These are phyloP conservation scores for Brevimyrus niger DNA, from an alignment of 2,113 vertebrate genomes.

Conservation along the genomic window DNA sequence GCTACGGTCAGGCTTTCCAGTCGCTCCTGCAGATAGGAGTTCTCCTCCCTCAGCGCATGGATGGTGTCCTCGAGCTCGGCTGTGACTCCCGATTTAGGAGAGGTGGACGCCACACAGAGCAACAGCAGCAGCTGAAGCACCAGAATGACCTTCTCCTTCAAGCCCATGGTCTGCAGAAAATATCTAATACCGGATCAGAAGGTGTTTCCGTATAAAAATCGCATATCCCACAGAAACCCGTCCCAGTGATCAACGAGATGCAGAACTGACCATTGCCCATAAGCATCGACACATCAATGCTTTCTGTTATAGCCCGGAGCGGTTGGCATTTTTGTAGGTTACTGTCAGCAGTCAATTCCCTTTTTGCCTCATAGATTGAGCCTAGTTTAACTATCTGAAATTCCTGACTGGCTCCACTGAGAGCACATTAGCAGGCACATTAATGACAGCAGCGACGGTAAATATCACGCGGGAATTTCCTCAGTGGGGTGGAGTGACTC, in stretches of 20 bases:
- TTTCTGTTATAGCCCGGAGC: not conserved
- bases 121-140: constrained; percentile 9
- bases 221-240: not conserved
- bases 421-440: not conserved
- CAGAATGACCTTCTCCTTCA: constrained; percentile 15
- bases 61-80: constrained; percentile 60
- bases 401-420: not conserved
- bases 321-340: not conserved
- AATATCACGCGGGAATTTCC: not conserved
- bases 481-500: not conserved
- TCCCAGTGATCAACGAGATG: not conserved
- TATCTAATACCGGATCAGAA: not conserved
- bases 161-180: constrained; percentile 12
- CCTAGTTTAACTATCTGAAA: not conserved
- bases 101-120: constrained; percentile 30
- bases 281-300: not conserved
- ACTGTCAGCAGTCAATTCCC: constrained; percentile 38
- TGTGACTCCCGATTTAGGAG: constrained; percentile 22
- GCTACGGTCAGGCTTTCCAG: constrained; percentile 53
- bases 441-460: not conserved
- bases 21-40: constrained; percentile 47
- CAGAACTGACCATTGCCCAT: not conserved
- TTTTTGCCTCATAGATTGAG: constrained; percentile 18
- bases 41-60: constrained; percentile 52
- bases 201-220: not conserved